Evolutionary conservation across 2,888 invertebrate species (phyloP), one percentile per base, ranked within the genome.

Genomic region (Drosophila borborema): DNA sequence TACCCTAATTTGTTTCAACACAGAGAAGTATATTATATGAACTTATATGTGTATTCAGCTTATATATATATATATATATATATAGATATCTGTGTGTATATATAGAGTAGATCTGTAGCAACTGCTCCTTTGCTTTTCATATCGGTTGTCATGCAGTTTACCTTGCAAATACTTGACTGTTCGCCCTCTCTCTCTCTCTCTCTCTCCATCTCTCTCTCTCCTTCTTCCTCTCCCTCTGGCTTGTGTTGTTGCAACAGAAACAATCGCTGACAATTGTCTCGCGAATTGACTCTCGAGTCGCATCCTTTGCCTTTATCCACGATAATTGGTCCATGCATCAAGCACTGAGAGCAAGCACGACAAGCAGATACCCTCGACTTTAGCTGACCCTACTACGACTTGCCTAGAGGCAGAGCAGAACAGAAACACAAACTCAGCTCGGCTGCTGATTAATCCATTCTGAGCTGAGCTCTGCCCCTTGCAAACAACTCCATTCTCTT

Each of bases 231-330:
- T 36, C 10, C 0, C 36, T 10, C 12, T 34, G 34, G 23, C 28
- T 53, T 20, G 12, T 41, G 23, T 18, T 58, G 56, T 10, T 18
- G 14, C 61, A 60, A 69, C 51, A 20, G 69, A 43, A 74, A 46
- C 64, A 53, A 59, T 14, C 36, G 65, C 9, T 5, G 71, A 40
- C 77, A 77, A 67, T 77, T 68, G 73, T 31, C 60, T 46, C 23
- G 54, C 49, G 46, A 74, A 83, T 83, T 82, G 77, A 77, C 83
- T 77, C 72, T 83, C 61, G 56, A 61, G 78, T 45, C 66, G 58
- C 68, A 69, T 63, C 66, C 66, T 65, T 75, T 67, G 63, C 81
- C 53, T 74, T 72, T 63, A 48, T 72, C 63, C 64, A 40, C 36
- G 41, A 72, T 86, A 83, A 81, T 82, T 86, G 81, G 66, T 61